Conservation (phyloP, 64 coral and sea anemone species). For the Porites australiensis region DNA sequence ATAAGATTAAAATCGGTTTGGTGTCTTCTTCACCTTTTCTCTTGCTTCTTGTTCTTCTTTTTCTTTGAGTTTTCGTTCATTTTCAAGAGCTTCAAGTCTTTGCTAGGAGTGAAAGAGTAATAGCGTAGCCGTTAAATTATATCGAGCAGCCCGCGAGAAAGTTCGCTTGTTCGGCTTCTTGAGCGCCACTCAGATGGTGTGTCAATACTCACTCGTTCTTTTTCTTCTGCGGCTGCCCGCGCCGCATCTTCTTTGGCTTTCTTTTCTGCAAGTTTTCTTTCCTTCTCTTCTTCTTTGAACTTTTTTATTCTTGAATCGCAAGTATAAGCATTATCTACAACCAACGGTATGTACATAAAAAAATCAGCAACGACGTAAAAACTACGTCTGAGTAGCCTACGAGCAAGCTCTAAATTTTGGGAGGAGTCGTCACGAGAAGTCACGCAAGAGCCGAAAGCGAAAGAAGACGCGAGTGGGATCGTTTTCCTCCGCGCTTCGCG, state of each 20-base stretch:
- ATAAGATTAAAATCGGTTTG: too few species aligned
- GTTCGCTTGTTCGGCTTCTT: too few species aligned
- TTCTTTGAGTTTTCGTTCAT: constrained; percentile 80
- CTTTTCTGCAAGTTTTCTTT: constrained; percentile 94
- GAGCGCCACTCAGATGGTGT: not conserved
- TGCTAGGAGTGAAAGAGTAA: constrained; percentile 36
- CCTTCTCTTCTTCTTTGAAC: constrained; percentile 96
- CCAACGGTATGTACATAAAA: not conserved
- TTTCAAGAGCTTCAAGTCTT: constrained; percentile 83
- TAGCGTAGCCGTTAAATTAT: too few species aligned
- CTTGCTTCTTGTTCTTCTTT: constrained; percentile 92
- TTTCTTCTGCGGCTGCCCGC: constrained; percentile 84
- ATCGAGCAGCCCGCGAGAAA: too few species aligned
- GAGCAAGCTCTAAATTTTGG: too few species aligned
- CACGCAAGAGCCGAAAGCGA: too few species aligned
- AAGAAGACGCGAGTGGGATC: too few species aligned
- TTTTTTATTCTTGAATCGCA: constrained; percentile 94
- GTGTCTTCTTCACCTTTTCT: constrained; percentile 49
- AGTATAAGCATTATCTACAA: constrained; percentile 85
- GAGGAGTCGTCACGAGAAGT: too few species aligned
- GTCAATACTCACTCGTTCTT: constrained; percentile 70
- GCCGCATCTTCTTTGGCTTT: constrained; percentile 96
- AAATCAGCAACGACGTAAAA: too few species aligned
- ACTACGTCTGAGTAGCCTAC: too few species aligned
- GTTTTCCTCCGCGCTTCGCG: too few species aligned